Evolutionary conservation across 1,140 invertebrate species (phyloP).

Genomic region (Belonocnema kinseyi): DNA sequence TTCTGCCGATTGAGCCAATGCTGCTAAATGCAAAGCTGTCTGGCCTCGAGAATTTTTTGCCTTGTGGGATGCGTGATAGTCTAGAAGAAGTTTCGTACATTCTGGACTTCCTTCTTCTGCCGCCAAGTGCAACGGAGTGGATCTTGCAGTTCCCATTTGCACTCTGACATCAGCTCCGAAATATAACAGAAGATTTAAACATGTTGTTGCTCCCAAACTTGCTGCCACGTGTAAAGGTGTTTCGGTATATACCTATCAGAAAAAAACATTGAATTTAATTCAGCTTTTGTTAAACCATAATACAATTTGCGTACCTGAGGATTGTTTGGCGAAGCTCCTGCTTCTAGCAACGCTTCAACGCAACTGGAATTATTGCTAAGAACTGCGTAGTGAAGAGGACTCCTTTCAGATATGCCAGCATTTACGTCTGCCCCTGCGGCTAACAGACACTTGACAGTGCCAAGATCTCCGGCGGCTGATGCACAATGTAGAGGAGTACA

Average conservation of each 20-base stretch:
- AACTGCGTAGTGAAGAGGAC: slow-evolving; percentile 85
- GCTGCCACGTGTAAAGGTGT: slow-evolving; percentile 90
- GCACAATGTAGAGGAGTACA: slow-evolving; percentile 87
- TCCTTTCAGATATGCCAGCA: slow-evolving; percentile 80
- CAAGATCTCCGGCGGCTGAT: slow-evolving; percentile 79
- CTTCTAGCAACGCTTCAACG: slow-evolving; percentile 80
- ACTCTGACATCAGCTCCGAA: slow-evolving; percentile 86
- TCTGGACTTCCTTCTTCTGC: slow-evolving; percentile 87
- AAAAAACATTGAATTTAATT: too few species aligned
- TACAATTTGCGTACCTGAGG: slow-evolving; percentile 78
- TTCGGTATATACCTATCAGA: slow-evolving; percentile 83
- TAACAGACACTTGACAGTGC: slow-evolving; percentile 79
- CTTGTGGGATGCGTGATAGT: slow-evolving; percentile 82
- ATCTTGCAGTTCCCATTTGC: slow-evolving; percentile 80
- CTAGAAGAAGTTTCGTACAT: slow-evolving; percentile 83
- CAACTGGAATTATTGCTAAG: slow-evolving; percentile 82
- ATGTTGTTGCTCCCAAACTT: slow-evolving; percentile 81
- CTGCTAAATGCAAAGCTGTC: slow-evolving; percentile 86
- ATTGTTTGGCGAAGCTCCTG: slow-evolving; percentile 85
- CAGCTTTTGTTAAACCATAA: too few species aligned
- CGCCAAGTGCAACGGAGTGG: slow-evolving; percentile 88
- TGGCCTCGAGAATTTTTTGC: slow-evolving; percentile 83
- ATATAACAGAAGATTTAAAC: slow-evolving; percentile 81
- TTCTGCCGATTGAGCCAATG: slow-evolving; percentile 84
- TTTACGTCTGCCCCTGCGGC: slow-evolving; percentile 83